Percentiles rank a stretch among this genome's conserved stretches.
Evolutionary conservation across 2,888 invertebrate species (phyloP).

Genomic region (Odontomyia ornata): DNA sequence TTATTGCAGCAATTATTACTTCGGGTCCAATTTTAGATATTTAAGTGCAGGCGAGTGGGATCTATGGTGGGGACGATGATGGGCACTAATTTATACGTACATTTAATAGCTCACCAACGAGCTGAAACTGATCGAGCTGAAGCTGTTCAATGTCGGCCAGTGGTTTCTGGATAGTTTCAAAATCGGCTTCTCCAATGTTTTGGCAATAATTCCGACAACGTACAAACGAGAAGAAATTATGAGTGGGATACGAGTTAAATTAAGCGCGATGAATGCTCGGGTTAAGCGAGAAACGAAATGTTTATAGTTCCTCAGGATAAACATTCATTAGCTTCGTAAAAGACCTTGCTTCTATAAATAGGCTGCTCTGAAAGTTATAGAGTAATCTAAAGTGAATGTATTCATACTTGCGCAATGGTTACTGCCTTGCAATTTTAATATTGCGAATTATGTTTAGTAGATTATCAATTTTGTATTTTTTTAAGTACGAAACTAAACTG

Average conservation of each 20-base stretch:
- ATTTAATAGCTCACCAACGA: slow-evolving; percentile 33
- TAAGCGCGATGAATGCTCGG: slow-evolving; percentile 28
- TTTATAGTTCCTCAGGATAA: background rate
- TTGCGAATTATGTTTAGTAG: no score
- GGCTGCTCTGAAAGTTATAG: background rate
- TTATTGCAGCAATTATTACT: slow-evolving; percentile 37
- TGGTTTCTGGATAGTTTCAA: background rate
- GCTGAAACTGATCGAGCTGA: slow-evolving; percentile 21
- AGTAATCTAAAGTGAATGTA: no score
- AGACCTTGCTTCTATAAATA: background rate
- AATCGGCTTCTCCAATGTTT: slow-evolving; percentile 6
- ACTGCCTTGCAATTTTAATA: no score
- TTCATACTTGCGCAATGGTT: no score
- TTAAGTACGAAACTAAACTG: no score
- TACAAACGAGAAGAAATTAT: slow-evolving; percentile 26
- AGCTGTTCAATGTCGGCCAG: background rate
- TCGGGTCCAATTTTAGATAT: slow-evolving; percentile 23
- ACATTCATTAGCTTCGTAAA: background rate
- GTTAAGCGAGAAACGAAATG: slow-evolving; percentile 12
- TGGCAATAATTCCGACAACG: background rate
- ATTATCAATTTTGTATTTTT: background rate
- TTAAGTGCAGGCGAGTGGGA: background rate
- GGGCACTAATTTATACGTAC: slow-evolving; percentile 37
- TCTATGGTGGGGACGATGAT: slow-evolving; percentile 22
- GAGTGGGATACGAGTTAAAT: slow-evolving; percentile 34